Conservation (phyloP, 2,888 invertebrate species). For the Autographa pulchrina region DNA sequence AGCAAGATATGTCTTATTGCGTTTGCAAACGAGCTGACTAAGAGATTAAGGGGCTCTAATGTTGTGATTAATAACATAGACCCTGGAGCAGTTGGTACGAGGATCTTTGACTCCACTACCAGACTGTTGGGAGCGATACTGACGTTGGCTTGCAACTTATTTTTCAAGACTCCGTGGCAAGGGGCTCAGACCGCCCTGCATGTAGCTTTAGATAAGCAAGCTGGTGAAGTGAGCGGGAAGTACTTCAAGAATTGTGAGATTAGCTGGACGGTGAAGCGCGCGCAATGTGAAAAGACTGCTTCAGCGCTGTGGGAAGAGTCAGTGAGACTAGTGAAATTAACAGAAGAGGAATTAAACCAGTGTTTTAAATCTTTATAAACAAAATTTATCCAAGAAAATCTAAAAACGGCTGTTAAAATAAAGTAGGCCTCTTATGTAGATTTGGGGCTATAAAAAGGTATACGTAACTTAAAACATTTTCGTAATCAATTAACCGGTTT, state of each 20-base stretch:
- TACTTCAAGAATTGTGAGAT: constrained; percentile 93
- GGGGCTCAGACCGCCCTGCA: constrained; percentile 57
- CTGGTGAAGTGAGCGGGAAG: constrained; percentile 73
- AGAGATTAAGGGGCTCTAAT: constrained; percentile 89
- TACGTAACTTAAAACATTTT: not conserved
- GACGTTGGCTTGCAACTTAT: constrained; percentile 80
- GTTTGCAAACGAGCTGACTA: constrained; percentile 92
- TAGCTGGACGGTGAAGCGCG: constrained; percentile 84
- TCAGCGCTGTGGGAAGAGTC: constrained; percentile 63
- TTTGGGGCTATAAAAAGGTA: not conserved
- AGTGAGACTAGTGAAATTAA: constrained; percentile 51
- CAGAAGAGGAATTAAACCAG: constrained; percentile 39
- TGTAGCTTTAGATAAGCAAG: constrained; percentile 47
- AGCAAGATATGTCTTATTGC: constrained; percentile 90
- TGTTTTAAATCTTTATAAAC: constrained; percentile 26
- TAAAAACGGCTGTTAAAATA: not conserved
- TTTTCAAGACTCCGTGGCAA: constrained; percentile 64
- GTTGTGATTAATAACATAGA: constrained; percentile 94
- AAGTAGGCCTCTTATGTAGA: not conserved
- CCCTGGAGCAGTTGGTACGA: constrained; percentile 94
- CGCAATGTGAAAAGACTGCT: constrained; percentile 86
- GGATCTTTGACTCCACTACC: constrained; percentile 89
- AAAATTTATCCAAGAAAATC: not conserved
- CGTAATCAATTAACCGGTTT: not conserved
- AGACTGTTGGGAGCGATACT: constrained; percentile 84